Conservation (phyloP, 2,888 invertebrate genomes). For the Zygothrica quintamaculata region DNA sequence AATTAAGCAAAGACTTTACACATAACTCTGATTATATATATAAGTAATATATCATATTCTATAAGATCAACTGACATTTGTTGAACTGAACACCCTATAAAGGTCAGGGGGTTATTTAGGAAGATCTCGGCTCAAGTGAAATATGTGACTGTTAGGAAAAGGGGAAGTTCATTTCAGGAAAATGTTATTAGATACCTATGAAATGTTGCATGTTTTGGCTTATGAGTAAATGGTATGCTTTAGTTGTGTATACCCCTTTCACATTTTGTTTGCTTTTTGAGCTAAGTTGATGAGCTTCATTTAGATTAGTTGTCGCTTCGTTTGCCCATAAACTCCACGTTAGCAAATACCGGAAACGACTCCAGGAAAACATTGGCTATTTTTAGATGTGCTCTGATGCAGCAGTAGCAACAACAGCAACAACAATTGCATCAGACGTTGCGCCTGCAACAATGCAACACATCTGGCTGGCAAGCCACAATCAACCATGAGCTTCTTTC, state of each 20-base stretch:
- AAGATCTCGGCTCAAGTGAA: too few relatives aligned
- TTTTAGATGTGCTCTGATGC: slow-evolving; percentile 14
- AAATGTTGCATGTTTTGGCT: too few relatives aligned
- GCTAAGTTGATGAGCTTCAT: slow-evolving; percentile 47
- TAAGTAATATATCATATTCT: too few relatives aligned
- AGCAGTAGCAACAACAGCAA: background rate
- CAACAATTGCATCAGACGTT: background rate
- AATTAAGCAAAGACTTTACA: too few relatives aligned
- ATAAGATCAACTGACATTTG: too few relatives aligned
- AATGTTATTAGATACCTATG: too few relatives aligned
- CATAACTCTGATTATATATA: too few relatives aligned
- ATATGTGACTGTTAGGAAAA: too few relatives aligned
- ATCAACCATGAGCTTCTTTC: slow-evolving; percentile 17
- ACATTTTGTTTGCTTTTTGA: background rate
- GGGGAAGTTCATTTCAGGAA: too few relatives aligned
- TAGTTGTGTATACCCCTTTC: background rate
- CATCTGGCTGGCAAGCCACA: slow-evolving; percentile 58
- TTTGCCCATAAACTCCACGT: slow-evolving; percentile 60
- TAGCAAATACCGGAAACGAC: slow-evolving; percentile 48
- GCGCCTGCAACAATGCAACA: slow-evolving; percentile 52
- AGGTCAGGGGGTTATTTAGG: too few relatives aligned
- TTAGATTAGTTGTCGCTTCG: slow-evolving; percentile 38
- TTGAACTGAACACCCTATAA: too few relatives aligned
- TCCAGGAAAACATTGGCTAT: slow-evolving; percentile 45
- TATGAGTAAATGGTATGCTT: too few relatives aligned